Evolutionary conservation across 2,888 invertebrate genomes (phyloP), one percentile per base, ranked within the genome.

Genomic region (Holacanthella duospinosa): DNA sequence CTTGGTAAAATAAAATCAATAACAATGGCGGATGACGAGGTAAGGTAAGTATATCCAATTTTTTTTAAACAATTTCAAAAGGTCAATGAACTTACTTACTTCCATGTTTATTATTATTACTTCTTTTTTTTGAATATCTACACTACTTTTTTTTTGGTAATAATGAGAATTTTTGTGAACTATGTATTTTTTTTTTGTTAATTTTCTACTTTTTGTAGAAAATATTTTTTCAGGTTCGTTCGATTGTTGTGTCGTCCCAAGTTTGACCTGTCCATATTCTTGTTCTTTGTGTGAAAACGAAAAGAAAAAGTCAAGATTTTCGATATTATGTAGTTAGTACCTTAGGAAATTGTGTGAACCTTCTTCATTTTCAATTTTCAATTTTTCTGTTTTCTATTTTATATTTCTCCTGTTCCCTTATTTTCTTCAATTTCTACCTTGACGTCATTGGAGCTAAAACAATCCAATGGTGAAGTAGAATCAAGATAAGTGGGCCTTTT

Each of bases 21-120:
- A 48, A 36, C 64, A 82, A 91, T 91, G 91, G 89, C 89, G 83
- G 91, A 91, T 85, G 91, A 91, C 85, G 91, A 91, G 83, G 90
- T 90, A 84, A 89, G 90, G 89, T 90, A 83, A 80, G 88, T 84
- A 80, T 77, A 76, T 21, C 21, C 48, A n/a, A n/a, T 48, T 9
- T n/a, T 9, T 16, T 9, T 36, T 36, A 6, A 16, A 9, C 36
- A 9, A 36, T 16, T 9, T 36, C 36, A 6, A 36, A 36, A 36
- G 9, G 9, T 9, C 36, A 6, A 36, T 16, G 9, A 36, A 36
- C 36, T 16, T 36, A 9, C 16, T 6, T 6, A 36, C 36, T 36
- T n/a, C n/a, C n/a, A n/a, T n/a, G n/a, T n/a, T n/a, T n/a, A n/a
- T n/a, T n/a, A n/a, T n/a, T n/a, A n/a, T n/a, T n/a, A n/a, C n/a